Percentiles rank a stretch among this genome's conserved stretches.
Conservation (phyloP, 2,797 vertebrate species). For the Diplodus puntazzo region DNA sequence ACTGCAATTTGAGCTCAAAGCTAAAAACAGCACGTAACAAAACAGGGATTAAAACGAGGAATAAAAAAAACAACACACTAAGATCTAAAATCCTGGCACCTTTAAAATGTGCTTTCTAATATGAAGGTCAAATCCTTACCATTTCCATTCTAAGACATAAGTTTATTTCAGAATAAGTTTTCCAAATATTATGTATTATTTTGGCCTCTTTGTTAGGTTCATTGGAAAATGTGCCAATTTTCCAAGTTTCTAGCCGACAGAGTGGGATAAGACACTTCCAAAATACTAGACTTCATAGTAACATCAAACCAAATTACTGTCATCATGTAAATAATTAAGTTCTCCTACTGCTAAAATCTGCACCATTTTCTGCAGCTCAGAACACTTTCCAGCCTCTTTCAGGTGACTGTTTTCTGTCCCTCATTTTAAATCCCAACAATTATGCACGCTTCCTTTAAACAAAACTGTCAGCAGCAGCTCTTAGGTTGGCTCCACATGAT, state of each 20-base stretch:
- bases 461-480: neutral
- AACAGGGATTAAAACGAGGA: neutral
- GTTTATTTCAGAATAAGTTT: neutral
- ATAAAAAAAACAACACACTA: neutral
- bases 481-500: neutral
- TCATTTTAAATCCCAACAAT: neutral
- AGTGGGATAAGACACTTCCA: neutral
- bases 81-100: neutral
- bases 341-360: neutral
- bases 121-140: neutral
- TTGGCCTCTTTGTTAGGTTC: neutral
- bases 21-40: neutral
- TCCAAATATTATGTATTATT: neutral
- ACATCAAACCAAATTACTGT: too few species aligned
- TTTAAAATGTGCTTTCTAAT: neutral
- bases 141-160: neutral
- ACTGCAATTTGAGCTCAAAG: neutral
- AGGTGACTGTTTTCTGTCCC: neutral
- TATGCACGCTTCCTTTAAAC: neutral
- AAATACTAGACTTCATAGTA: too few species aligned
- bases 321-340: neutral
- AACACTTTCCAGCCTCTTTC: neutral
- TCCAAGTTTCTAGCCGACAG: neutral
- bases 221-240: neutral
- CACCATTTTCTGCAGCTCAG: neutral